Base-by-base conservation (phyloP, 2,888 invertebrate genomes). In the Lepidonotus clava region DNA sequence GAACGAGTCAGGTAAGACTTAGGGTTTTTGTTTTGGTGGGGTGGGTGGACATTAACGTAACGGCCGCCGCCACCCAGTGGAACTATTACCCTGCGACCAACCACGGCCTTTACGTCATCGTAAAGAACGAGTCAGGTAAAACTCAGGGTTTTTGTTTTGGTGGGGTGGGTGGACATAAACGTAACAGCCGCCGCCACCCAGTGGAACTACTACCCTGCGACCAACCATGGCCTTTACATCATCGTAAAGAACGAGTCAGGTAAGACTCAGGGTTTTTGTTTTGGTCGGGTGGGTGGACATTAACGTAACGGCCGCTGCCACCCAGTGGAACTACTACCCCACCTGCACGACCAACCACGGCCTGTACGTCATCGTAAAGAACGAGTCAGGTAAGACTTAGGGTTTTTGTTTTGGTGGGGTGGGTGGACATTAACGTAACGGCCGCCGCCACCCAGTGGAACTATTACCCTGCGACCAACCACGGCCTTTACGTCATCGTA, bases 261-360 rank as follows among this genome's bases (percentile, higher is more conserved):
- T 84, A 84, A 46, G 87, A 40, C 21, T 34, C 8, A 18, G n/a
- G 24, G n/a, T n/a, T n/a, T n/a, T n/a, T n/a, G n/a, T n/a, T n/a
- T n/a, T n/a, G n/a, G n/a, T n/a, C 21, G 86, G 86, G 2, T 88
- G 88, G 88, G 93, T 98, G 87, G 96, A 97, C 91, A 94, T 98
- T 90, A 98, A 98, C 94, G 96, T 98, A 61, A 98, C 97, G 1
- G 95, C 95, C 83, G 96, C 97, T 6, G 95, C 98, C 66, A 95
- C 95, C 0, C 95, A 96, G 80, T 98, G 98, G 98, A 96, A 97
- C 88, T 95, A 96, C 28, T 96, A 96, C 90, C 97, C 97, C 0
- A 95, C 96, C 36, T n/a, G n/a, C n/a, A n/a, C n/a, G n/a, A 96
- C 96, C 87, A 98, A 98, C 94, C 96, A 96, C 87, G 98, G 98